Percentiles rank a stretch among this genome's conserved stretches.
Conservation (phyloP, 2,113 vertebrate genomes). For the Apodemus sylvaticus region DNA sequence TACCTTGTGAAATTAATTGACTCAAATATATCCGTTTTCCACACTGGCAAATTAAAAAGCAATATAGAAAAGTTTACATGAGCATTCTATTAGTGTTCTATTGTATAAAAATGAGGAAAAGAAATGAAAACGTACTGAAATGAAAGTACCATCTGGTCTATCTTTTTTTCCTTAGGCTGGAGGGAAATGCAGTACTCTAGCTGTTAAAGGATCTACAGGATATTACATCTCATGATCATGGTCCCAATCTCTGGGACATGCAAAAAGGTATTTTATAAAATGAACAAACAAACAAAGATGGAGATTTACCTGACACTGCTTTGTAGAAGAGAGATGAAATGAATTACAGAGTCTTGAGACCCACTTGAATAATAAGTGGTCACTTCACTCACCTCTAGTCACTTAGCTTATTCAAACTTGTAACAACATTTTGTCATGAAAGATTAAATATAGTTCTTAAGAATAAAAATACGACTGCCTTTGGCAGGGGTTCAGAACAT, state of each 20-base stretch:
- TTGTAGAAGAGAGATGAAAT: not conserved
- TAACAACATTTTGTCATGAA: not conserved
- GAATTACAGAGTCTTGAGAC: not conserved
- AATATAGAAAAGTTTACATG: not conserved
- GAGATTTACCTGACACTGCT: not conserved
- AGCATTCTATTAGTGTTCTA: not conserved
- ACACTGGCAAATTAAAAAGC: not conserved
- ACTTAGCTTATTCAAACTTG: not conserved
- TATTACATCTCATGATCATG: not conserved
- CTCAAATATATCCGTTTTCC: not conserved
- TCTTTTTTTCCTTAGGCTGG: not conserved
- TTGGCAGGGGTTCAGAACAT: not conserved
- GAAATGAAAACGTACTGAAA: not conserved
- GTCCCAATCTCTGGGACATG: fast-evolving
- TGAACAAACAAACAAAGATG: not conserved
- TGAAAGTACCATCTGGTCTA: not conserved
- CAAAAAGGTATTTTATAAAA: not conserved
- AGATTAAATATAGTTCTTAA: not conserved
- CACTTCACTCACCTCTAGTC: not conserved
- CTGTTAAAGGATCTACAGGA: not conserved
- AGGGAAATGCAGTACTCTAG: not conserved
- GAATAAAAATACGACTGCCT: not conserved
- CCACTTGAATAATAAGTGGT: not conserved
- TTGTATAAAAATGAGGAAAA: not conserved
- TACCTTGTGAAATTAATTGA: not conserved